Base-by-base conservation (phyloP, 2,113 vertebrate genomes). In the Psilopogon haemacephalus region DNA sequence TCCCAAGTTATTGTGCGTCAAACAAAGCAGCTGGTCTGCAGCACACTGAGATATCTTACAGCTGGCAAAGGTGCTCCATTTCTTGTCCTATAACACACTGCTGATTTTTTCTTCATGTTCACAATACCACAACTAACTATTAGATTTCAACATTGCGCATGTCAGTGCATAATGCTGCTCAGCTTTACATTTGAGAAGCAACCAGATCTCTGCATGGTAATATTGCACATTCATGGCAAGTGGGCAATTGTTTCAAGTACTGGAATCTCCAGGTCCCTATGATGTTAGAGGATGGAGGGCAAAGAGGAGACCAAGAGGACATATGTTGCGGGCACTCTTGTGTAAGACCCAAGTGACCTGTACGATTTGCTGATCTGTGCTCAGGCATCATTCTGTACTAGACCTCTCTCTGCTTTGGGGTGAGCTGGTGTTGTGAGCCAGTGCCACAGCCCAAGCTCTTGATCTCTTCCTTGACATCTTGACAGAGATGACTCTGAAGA, bases 201-300 rank as follows among this genome's bases (percentile, higher is more conserved):
- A 23, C 0, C 0, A 60, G 62, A 69, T 37, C 12, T 71, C 14
- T 8, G 2, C 26, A 7, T 42, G 23, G 15, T 13, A 65, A 8
- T 44, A 58, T n/a, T 1, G 3, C 35, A 58, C 32, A 65, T 54
- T n/a, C 63, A 4, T 15, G 15, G 2, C 24, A 28, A 78, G 21
- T 0, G 24, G 48, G 21, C 52, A 93, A n/a, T 69, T 64, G n/a
- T 6, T 52, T 70, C n/a, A 35, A 56, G 24, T 8, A 26, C 26
- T 2, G 27, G 15, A 5, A 15, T 28, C 44, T 60, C 23, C 38
- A 18, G 5, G 9, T 70, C 50, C 33, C 75, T 58, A 37, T 65
- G 68, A 17, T 19, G 26, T 18, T 55, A n/a, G 56, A 89, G n/a
- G 24, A 7, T 1, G 1, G 74, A 81, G 78, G 30, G 37, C 77